phyloP scores from a whole-genome alignment of 2,113 vertebrate species.

The Phocoena phocoena region DNA sequence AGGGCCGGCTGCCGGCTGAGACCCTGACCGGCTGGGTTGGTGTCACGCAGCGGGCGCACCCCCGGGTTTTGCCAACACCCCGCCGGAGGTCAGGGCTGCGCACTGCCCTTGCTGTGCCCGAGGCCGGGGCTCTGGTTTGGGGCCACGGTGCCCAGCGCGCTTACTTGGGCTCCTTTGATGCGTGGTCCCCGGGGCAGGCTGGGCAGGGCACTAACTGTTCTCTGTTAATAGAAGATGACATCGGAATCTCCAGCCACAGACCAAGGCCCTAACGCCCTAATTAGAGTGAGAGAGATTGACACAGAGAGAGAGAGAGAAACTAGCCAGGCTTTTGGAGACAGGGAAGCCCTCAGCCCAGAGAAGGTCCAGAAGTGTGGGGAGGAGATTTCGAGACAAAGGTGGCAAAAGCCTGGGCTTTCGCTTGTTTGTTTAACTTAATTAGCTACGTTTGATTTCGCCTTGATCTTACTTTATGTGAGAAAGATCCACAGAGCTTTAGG shows the following conservation, averaged over 20 bases:
- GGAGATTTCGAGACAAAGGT: not conserved
- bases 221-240: conserved; percentile 95
- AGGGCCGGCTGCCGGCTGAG: rapidly evolving
- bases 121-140: conserved; percentile 21
- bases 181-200: conserved; percentile 73
- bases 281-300: conserved; percentile 46
- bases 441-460: conserved; percentile 26
- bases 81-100: not conserved
- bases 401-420: not conserved
- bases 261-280: conserved; percentile 76
- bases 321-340: not conserved
- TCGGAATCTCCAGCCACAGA: conserved; percentile 90
- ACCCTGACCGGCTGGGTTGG: not conserved
- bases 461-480: conserved; percentile 5
- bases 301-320: conserved; percentile 33
- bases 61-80: not conserved
- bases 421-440: conserved; percentile 50
- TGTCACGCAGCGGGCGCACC: not conserved
- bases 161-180: conserved; percentile 78
- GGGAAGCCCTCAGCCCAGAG: not conserved
- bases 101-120: not conserved
- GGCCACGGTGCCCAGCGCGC: conserved; percentile 43
- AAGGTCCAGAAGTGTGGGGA: not conserved
- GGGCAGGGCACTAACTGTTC: conserved; percentile 91
- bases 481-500: not conserved